Percentiles rank a stretch among this genome's conserved stretches.
Conservation (phyloP, 2,113 vertebrate species). For the Pseudopodoces humilis region DNA sequence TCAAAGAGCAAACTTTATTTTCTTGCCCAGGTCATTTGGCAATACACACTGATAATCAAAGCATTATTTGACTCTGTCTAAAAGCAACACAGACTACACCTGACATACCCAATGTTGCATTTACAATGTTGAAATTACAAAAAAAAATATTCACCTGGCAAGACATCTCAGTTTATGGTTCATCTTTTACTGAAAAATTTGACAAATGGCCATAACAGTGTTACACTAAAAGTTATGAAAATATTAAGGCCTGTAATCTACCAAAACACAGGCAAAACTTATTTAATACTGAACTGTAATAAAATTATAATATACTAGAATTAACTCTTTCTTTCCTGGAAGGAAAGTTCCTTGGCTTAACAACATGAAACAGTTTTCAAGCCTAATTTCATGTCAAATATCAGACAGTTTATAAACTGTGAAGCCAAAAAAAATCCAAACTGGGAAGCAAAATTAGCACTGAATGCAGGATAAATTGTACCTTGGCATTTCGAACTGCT, state of each 20-base stretch:
- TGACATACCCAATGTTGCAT: background rate
- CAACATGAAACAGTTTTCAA: constrained; percentile 49
- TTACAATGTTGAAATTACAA: background rate
- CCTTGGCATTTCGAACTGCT: background rate
- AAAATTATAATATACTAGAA: constrained; percentile 46
- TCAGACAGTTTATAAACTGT: background rate
- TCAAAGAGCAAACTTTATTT: background rate
- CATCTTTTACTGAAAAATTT: background rate
- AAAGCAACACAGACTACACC: background rate
- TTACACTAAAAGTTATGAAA: background rate
- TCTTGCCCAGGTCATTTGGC: background rate
- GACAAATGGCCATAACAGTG: background rate
- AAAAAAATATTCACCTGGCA: background rate
- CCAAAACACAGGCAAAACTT: background rate
- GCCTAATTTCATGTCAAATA: constrained; percentile 52
- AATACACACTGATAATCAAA: background rate
- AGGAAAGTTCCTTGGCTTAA: constrained; percentile 54
- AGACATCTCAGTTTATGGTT: background rate
- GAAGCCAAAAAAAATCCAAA: background rate
- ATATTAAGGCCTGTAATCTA: constrained; percentile 17
- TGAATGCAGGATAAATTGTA: background rate
- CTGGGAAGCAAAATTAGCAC: constrained; percentile 22
- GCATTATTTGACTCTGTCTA: accelerated
- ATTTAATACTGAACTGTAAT: constrained; percentile 42
- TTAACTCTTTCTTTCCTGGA: constrained; percentile 58